Evolutionary conservation across 2,113 vertebrate genomes (phyloP).

Genomic region (Shinisaurus crocodilurus): DNA sequence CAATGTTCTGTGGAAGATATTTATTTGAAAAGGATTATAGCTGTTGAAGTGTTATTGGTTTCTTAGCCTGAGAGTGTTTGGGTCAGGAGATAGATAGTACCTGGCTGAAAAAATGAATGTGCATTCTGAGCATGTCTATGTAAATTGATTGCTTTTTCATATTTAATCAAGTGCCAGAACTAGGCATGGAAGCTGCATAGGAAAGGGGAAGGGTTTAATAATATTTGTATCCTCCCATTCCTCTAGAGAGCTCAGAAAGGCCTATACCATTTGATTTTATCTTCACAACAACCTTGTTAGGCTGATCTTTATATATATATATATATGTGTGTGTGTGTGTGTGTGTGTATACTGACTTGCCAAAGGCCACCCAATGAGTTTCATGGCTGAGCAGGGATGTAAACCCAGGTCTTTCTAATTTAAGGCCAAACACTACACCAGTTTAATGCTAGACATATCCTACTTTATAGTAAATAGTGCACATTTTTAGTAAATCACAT

Average conservation of each 20-base stretch:
- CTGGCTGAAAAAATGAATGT: conserved; percentile 9
- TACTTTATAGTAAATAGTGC: background rate
- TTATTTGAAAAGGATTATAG: background rate
- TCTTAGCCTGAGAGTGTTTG: background rate
- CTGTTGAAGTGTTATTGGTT: background rate
- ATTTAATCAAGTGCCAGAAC: background rate
- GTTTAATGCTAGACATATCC: background rate
- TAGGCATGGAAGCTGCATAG: background rate
- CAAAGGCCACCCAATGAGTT: background rate
- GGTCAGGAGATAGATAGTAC: background rate
- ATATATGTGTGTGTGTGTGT: too few species aligned
- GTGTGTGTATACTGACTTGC: background rate
- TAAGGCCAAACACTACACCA: background rate
- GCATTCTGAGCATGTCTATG: background rate
- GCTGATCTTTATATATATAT: background rate
- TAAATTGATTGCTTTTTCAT: background rate
- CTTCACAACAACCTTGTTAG: background rate
- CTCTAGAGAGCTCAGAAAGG: background rate
- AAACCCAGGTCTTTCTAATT: background rate
- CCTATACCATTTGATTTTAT: background rate
- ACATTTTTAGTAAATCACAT: background rate
- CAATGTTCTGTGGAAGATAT: background rate
- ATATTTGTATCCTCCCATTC: background rate
- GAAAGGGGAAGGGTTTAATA: background rate
- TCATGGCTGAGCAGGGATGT: background rate